Percentiles rank a stretch among this genome's conserved stretches.
phyloP scores from a whole-genome alignment of 2,797 vertebrate species.

The Rallus crepitans region DNA sequence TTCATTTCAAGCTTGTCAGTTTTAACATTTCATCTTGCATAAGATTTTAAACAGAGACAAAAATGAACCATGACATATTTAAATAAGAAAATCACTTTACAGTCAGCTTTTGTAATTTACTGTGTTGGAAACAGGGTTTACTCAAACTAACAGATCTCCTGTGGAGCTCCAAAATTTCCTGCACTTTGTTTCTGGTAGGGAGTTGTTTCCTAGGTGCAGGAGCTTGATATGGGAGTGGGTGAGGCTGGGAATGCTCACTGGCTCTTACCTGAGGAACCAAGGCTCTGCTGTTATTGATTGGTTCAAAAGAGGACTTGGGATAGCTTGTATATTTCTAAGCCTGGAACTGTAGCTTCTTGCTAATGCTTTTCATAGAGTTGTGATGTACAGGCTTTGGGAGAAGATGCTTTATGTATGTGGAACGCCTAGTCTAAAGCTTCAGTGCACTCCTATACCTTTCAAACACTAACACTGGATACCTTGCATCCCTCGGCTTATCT shows the following conservation, averaged over 20 bases:
- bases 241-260: background rate
- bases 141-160: background rate
- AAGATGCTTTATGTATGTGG: background rate
- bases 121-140: background rate
- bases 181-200: background rate
- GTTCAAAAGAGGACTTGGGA: background rate
- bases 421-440: background rate
- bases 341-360: background rate
- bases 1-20: conserved; percentile 14
- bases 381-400: background rate
- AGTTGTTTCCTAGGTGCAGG: background rate
- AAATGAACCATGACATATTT: background rate
- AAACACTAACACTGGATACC: background rate
- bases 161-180: background rate
- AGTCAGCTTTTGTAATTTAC: background rate
- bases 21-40: conserved; percentile 8
- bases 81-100: background rate
- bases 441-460: background rate
- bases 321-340: background rate
- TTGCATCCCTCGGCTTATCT: background rate
- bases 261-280: background rate
- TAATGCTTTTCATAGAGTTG: background rate
- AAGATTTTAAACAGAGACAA: conserved; percentile 13
- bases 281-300: background rate
- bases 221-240: background rate